A percentile compares a stretch with the other conserved stretches of the same genome.
These are phyloP conservation scores for Urosaurus nigricauda DNA, from an alignment of 2,797 vertebrate genomes.

Conservation along the genomic window DNA sequence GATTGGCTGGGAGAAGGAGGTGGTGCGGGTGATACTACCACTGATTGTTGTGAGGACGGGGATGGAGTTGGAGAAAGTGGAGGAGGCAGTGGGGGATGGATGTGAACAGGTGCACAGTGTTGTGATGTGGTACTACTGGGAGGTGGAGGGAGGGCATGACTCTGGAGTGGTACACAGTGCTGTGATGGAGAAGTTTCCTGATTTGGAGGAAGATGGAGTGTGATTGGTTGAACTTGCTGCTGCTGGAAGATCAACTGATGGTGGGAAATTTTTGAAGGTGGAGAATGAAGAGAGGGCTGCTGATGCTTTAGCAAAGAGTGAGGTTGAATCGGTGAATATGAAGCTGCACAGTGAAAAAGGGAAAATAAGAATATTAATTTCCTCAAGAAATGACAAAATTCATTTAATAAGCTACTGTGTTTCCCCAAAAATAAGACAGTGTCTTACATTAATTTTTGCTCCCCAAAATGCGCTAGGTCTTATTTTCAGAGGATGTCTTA, in stretches of 20 bases:
- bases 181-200: slow-evolving; percentile 82
- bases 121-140: slow-evolving; percentile 75
- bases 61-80: slow-evolving; percentile 76
- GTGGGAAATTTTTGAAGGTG: slow-evolving; percentile 84
- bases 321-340: slow-evolving; percentile 92
- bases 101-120: slow-evolving; percentile 76
- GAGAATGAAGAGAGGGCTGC: slow-evolving; percentile 82
- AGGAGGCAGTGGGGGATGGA: slow-evolving; percentile 77
- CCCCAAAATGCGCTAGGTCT: no score
- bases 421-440: no score
- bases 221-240: slow-evolving; percentile 90
- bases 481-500: no score
- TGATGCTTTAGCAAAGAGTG: slow-evolving; percentile 92
- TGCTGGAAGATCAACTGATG: slow-evolving; percentile 90
- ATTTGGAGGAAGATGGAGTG: slow-evolving; percentile 83
- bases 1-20: slow-evolving; percentile 86
- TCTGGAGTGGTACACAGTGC: slow-evolving; percentile 83
- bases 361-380: slow-evolving; percentile 68
- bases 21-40: slow-evolving; percentile 88
- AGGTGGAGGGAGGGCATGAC: slow-evolving; percentile 77
- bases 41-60: slow-evolving; percentile 88
- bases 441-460: no score
- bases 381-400: background rate
- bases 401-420: slow-evolving; percentile 39
- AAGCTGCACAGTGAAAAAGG: slow-evolving; percentile 80